phyloP scores from a whole-genome alignment of 2,888 invertebrate species.

The Trichogramma evanescens region DNA sequence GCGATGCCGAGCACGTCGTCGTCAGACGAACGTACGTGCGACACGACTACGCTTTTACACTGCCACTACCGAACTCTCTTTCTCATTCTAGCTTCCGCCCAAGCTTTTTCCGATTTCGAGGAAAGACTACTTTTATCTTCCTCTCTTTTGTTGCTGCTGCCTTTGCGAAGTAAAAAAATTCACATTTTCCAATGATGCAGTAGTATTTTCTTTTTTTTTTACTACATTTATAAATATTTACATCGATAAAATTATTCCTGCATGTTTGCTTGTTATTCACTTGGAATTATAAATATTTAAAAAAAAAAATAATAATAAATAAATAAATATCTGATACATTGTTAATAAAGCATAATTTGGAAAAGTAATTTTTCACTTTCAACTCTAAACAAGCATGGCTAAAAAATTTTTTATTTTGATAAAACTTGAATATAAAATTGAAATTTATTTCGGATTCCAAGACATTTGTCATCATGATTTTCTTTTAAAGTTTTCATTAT shows the following conservation, averaged over 20 bases:
- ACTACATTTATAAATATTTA: not conserved
- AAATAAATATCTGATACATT: too few relatives aligned
- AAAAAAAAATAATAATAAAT: too few relatives aligned
- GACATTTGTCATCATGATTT: not conserved
- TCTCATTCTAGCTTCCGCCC: not conserved
- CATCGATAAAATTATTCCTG: not conserved
- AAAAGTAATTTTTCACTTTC: not conserved
- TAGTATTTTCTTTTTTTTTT: not conserved
- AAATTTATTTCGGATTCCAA: not conserved
- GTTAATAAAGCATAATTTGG: not conserved
- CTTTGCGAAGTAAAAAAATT: not conserved
- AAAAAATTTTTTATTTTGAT: not conserved
- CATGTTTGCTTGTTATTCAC: not conserved
- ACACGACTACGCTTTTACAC: slow-evolving; percentile 49
- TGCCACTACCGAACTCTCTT: slow-evolving; percentile 19
- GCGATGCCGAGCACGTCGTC: slow-evolving; percentile 44
- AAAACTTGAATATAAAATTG: not conserved
- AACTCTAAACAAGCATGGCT: not conserved
- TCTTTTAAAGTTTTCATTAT: not conserved
- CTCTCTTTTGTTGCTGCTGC: not conserved
- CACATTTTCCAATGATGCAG: not conserved
- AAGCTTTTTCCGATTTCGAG: slow-evolving; percentile 14
- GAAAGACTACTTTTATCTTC: slow-evolving; percentile 5
- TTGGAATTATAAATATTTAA: not conserved
- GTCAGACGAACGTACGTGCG: slow-evolving; percentile 48